These are phyloP conservation scores for Drepana arcuata DNA, from an alignment of 1,140 invertebrate species.

Conservation along the genomic window DNA sequence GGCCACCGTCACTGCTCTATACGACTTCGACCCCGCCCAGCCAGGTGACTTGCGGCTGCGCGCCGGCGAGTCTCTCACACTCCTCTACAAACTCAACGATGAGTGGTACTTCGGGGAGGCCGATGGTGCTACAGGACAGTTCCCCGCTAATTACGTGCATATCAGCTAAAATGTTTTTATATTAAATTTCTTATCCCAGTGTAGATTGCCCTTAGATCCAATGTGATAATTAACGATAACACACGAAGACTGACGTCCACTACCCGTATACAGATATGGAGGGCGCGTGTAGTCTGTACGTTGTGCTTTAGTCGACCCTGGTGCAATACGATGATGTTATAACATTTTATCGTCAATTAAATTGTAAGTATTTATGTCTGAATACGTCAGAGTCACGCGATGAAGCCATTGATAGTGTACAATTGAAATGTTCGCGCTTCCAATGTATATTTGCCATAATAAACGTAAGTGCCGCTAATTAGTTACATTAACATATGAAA, in stretches of 20 bases:
- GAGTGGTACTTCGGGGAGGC: slow-evolving; percentile 88
- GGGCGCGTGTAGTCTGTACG: too few species aligned
- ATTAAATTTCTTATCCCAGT: too few species aligned
- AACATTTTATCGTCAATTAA: too few species aligned
- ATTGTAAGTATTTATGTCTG: slow-evolving; percentile 1
- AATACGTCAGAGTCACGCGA: not conserved
- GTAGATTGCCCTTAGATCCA: too few species aligned
- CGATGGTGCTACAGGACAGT: slow-evolving; percentile 80
- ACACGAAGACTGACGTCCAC: slow-evolving; percentile 25
- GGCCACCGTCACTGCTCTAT: slow-evolving; percentile 61
- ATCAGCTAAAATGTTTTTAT: slow-evolving; percentile 39
- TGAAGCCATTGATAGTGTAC: slow-evolving; percentile 31
- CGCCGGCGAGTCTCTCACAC: slow-evolving; percentile 79
- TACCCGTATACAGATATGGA: too few species aligned
- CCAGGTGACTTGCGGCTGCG: slow-evolving; percentile 56
- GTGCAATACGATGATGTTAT: slow-evolving; percentile 5
- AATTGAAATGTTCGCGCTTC: slow-evolving; percentile 27
- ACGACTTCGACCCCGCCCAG: slow-evolving; percentile 66
- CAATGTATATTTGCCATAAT: slow-evolving; percentile 40
- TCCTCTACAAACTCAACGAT: slow-evolving; percentile 80
- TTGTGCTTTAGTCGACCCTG: slow-evolving; percentile 3
- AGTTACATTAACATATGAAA: slow-evolving; percentile 20
- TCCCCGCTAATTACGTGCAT: slow-evolving; percentile 86
- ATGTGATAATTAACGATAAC: too few species aligned
- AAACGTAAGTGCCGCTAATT: slow-evolving; percentile 28